Evolutionary conservation across 1,140 invertebrate species (phyloP), one percentile per base, ranked within the genome.

Genomic region (Centruroides vittatus): DNA sequence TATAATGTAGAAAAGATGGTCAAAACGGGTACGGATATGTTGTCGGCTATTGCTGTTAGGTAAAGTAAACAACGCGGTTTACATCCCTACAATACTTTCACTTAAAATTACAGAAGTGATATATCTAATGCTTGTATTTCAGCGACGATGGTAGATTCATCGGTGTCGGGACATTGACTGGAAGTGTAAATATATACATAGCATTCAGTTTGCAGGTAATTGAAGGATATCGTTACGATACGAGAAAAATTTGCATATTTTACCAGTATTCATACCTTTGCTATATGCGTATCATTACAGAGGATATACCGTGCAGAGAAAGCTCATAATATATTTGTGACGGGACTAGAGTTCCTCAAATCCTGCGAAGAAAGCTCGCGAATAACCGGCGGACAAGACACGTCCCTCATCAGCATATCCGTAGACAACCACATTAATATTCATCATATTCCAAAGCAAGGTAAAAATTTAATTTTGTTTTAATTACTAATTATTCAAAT

Each of bases 291-390:
- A 8, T 48, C 63, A 55, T 75, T 79, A 57, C 74, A 93, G 84
- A 84, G 81, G 70, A 79, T 91, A 54, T 79, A 93, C 64, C 83
- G 86, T 72, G 82, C 93, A 68, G 77, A 82, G 66, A 81, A 82
- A 68, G 89, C 86, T 63, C 93, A 97, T 78, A 86, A 84, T 65
- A 93, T 93, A 83, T 96, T 96, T 78, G 86, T 96, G 47, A 96
- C 93, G 47, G 92, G 91, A 12, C 75, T 96, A 58, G 85, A 91
- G 74, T 95, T 96, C 77, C 75, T 94, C 60, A 86, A 87, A 34
- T 61, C 65, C 41, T 70, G 70, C 6, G 70, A 73, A 46, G 76
- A 82, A 12, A 81, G 87, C 54, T 81, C 81, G 12, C 83, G 82
- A 69, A 71, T 81, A 10, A 74, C 75, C 50, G 81, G 86, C 41